These are phyloP conservation scores for Synanthedon andrenaeformis DNA, from an alignment of 2,888 invertebrate species.

Conservation along the genomic window DNA sequence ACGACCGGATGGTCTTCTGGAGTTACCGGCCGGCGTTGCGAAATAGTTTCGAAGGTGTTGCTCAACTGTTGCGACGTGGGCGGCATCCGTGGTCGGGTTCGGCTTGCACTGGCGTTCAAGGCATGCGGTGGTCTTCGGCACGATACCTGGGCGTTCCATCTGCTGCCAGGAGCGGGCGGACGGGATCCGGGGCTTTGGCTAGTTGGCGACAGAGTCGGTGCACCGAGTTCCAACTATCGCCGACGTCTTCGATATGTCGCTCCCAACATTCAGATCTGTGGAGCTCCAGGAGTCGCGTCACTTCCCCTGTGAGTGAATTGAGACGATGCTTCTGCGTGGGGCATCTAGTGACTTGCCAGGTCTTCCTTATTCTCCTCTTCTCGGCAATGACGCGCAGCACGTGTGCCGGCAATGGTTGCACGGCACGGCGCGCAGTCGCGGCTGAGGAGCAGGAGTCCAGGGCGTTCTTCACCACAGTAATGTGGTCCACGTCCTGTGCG, in stretches of 20 bases:
- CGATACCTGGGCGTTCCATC: not conserved
- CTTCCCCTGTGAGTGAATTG: no score
- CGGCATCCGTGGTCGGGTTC: not conserved
- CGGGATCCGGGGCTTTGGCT: no score
- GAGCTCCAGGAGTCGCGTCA: no score
- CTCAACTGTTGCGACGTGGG: not conserved
- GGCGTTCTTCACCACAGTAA: not conserved
- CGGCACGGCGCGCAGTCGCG: not conserved
- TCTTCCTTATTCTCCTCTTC: no score
- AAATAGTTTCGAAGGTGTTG: not conserved
- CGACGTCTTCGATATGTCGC: no score
- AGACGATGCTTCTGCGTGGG: no score
- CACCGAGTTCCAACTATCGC: no score
- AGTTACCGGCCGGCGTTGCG: not conserved
- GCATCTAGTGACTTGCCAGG: no score
- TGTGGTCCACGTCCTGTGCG: no score
- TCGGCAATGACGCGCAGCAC: not conserved
- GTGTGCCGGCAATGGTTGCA: slow-evolving; percentile 4
- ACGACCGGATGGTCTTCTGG: not conserved
- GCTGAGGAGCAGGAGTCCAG: not conserved
- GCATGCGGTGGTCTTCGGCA: not conserved
- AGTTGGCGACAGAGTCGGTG: no score
- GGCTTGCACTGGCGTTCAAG: slow-evolving; percentile 5
- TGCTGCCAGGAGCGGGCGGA: no score
- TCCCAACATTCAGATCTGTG: no score